A percentile compares a stretch with the other conserved stretches of the same genome.
Conservation (phyloP, 2,797 vertebrate species). For the Linurgus olivaceus region DNA sequence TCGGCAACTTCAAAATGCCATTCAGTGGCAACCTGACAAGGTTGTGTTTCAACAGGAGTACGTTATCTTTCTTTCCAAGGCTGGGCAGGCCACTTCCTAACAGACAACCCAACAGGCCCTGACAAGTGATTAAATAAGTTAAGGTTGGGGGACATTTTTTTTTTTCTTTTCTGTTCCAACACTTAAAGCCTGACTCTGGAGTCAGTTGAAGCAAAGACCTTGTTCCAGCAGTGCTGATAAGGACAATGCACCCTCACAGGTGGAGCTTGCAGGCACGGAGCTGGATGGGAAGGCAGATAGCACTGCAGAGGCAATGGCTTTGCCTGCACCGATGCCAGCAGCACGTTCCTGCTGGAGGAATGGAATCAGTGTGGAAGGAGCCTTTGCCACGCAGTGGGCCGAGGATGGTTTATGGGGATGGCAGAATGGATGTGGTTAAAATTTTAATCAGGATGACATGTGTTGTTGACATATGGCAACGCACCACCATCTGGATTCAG, state of each 20-base stretch:
- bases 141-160: not conserved
- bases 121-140: slow-evolving; percentile 56
- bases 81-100: slow-evolving; percentile 62
- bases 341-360: slow-evolving; percentile 7
- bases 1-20: slow-evolving; percentile 25
- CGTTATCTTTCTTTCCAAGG: slow-evolving; percentile 33
- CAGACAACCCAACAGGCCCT: slow-evolving; percentile 49
- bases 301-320: not conserved
- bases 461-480: slow-evolving; percentile 81
- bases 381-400: slow-evolving; percentile 43
- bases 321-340: not conserved
- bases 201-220: slow-evolving; percentile 20
- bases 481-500: slow-evolving; percentile 81
- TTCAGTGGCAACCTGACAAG: slow-evolving; percentile 53
- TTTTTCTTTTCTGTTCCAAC: slow-evolving; percentile 8
- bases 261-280: not conserved
- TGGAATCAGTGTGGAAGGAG: not conserved
- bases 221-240: slow-evolving; percentile 8
- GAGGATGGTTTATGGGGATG: slow-evolving; percentile 62
- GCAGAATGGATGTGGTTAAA: slow-evolving; percentile 75
- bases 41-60: slow-evolving; percentile 62
- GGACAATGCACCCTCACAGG: slow-evolving; percentile 14
- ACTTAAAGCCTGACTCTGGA: not conserved
- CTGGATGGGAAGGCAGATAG: slow-evolving; percentile 26
- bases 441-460: slow-evolving; percentile 83